These are phyloP conservation scores for Tenthredo scrophulariae DNA, from an alignment of 2,888 invertebrate genomes.

Conservation along the genomic window DNA sequence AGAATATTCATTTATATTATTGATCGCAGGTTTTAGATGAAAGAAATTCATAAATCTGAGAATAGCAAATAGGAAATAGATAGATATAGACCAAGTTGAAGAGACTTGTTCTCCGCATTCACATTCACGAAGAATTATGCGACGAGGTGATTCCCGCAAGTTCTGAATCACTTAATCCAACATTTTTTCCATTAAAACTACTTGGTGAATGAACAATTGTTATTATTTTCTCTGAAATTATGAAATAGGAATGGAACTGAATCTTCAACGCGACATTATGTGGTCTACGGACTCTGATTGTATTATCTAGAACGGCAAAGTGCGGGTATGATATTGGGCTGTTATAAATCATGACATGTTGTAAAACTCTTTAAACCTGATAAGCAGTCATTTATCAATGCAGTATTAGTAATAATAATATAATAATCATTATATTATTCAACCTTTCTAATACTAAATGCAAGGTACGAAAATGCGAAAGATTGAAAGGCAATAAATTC, in stretches of 20 bases:
- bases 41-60: neutral
- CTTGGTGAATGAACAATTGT: neutral
- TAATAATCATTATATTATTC: too few relatives aligned
- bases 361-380: neutral
- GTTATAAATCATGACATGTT: slow-evolving; percentile 21
- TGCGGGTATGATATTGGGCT: neutral
- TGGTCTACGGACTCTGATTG: neutral
- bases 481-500: neutral
- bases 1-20: neutral
- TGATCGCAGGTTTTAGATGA: neutral
- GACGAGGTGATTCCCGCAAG: neutral
- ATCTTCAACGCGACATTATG: neutral
- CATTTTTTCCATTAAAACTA: neutral
- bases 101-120: neutral
- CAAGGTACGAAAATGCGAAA: neutral
- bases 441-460: neutral
- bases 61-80: neutral
- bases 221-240: neutral
- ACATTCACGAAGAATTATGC: neutral
- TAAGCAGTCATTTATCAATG: neutral
- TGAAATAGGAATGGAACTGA: neutral
- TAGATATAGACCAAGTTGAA: neutral
- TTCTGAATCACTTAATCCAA: neutral
- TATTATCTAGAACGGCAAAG: slow-evolving; percentile 1
- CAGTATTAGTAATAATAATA: too few relatives aligned